Conservation (phyloP, 23 tunicate genomes). For the Trididemnum miniatum region DNA sequence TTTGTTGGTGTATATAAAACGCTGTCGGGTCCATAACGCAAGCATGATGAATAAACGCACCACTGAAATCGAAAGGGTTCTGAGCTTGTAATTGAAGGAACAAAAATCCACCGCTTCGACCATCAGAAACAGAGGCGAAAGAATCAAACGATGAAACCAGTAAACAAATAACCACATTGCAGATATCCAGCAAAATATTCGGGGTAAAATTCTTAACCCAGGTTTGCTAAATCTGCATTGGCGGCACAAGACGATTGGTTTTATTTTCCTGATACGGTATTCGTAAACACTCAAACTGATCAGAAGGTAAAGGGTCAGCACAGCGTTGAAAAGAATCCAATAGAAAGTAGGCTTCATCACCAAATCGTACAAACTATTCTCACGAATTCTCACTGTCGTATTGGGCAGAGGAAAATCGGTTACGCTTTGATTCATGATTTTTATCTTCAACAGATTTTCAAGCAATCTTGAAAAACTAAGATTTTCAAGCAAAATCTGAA, state of each 20-base stretch:
- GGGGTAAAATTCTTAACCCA: neutral
- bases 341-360: too few species aligned
- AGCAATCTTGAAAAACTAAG: too few species aligned
- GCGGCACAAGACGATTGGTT: neutral
- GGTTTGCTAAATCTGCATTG: neutral
- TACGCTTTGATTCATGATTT: too few species aligned
- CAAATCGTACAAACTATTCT: too few species aligned
- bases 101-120: neutral
- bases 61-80: neutral
- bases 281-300: neutral
- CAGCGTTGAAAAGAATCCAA: neutral
- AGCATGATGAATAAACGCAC: neutral
- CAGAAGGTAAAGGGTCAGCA: neutral
- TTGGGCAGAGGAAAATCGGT: too few species aligned
- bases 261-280: neutral
- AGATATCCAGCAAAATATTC: neutral
- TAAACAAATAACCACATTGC: neutral
- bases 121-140: neutral
- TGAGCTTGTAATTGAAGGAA: neutral
- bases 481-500: too few species aligned
- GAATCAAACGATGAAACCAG: neutral
- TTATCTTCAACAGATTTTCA: too few species aligned
- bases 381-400: too few species aligned
- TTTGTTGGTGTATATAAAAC: neutral
- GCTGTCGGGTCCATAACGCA: neutral